Evolutionary conservation across 2,113 vertebrate species (phyloP).

Genomic region (Excalfactoria chinensis): DNA sequence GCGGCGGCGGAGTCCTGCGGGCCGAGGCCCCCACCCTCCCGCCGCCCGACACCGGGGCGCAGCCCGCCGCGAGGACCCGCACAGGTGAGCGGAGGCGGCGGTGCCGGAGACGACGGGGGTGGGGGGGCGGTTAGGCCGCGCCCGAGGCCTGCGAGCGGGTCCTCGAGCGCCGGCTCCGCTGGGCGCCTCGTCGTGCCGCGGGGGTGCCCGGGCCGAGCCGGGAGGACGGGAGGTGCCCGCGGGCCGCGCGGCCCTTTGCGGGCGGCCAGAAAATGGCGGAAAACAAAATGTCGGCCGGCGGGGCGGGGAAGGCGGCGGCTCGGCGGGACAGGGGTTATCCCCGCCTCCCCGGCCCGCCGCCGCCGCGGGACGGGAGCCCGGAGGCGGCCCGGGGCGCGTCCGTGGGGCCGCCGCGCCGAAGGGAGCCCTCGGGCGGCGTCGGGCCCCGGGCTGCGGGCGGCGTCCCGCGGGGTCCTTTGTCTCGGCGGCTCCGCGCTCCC

Average conservation of each 20-base stretch:
- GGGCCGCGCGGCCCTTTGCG: not conserved
- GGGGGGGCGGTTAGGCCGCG: not conserved
- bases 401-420: too few species aligned
- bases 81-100: not conserved
- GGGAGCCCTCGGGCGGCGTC: too few species aligned
- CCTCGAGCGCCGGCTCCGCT: too few species aligned
- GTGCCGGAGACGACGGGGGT: not conserved
- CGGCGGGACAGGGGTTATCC: not conserved
- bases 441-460: too few species aligned
- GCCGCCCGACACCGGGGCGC: too few species aligned
- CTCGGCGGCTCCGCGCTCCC: too few species aligned
- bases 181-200: too few species aligned
- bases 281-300: constrained; percentile 68
- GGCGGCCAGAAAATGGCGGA: constrained; percentile 70
- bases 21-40: too few species aligned
- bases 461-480: too few species aligned
- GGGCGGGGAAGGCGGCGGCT: not conserved
- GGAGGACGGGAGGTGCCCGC: not conserved
- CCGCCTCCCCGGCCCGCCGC: not conserved
- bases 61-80: not conserved
- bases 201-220: not conserved
- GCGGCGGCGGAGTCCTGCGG: too few species aligned
- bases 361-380: too few species aligned
- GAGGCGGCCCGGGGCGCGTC: too few species aligned
- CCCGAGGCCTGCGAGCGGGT: not conserved